Conservation (phyloP, 1,140 invertebrate species). For the Caenorhabditis latens region DNA sequence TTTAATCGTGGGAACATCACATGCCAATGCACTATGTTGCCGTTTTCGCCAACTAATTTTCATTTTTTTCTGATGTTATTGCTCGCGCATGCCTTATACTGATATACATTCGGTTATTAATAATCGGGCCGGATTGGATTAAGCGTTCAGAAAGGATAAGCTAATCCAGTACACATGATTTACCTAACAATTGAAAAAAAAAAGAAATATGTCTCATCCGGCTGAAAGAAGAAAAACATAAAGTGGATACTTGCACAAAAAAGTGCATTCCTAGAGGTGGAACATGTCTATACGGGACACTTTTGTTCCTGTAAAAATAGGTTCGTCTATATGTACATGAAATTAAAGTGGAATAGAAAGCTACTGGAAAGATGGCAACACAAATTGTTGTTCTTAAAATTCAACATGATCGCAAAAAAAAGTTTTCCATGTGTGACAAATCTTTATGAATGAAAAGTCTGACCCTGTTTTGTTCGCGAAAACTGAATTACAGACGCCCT, state of each 20-base stretch:
- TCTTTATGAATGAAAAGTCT: background rate
- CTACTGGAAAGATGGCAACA: too few relatives aligned
- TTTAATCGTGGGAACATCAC: conserved; percentile 22
- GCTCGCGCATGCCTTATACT: background rate
- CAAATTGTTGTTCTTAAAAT: too few relatives aligned
- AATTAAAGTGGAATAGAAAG: too few relatives aligned
- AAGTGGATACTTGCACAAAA: background rate
- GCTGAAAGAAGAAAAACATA: background rate
- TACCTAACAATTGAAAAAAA: background rate
- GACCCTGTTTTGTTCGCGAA: background rate
- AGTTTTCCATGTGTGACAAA: background rate
- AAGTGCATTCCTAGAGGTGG: too few relatives aligned
- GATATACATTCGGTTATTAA: conserved; percentile 26
- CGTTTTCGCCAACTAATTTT: background rate
- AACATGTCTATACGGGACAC: too few relatives aligned
- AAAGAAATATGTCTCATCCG: conserved; percentile 1
- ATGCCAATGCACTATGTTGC: conserved; percentile 23
- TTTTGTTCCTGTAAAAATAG: too few relatives aligned
- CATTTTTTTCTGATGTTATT: background rate
- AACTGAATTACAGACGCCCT: background rate
- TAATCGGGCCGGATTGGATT: conserved; percentile 35
- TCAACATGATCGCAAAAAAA: too few relatives aligned
- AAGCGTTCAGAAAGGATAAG: background rate
- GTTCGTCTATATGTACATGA: too few relatives aligned
- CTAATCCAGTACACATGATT: background rate